Evolutionary conservation across 1,140 invertebrate species (phyloP).

Genomic region (Lepidotrigona ventralis): DNA sequence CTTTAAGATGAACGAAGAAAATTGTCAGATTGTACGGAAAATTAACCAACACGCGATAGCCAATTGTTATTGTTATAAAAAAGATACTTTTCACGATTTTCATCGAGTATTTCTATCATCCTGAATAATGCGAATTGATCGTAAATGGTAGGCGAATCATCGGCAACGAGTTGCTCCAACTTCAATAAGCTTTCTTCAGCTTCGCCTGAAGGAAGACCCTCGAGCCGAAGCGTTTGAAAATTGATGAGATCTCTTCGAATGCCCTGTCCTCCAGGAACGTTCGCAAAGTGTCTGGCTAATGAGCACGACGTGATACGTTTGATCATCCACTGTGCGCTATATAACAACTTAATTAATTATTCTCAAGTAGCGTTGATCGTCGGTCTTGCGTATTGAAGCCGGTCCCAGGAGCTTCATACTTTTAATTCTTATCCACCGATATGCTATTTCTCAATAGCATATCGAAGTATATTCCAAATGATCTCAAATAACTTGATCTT

Average conservation of each 20-base stretch:
- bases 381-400: conserved; percentile 29
- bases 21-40: neutral
- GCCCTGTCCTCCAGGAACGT: conserved; percentile 11
- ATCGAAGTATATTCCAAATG: neutral
- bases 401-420: conserved; percentile 31
- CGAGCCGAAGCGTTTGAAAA: conserved; percentile 4
- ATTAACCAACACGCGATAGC: neutral
- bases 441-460: neutral
- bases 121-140: too few relatives aligned
- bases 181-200: neutral
- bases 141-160: neutral
- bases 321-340: conserved; percentile 51
- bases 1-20: neutral
- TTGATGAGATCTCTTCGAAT: conserved; percentile 1
- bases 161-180: neutral
- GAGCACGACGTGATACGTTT: conserved; percentile 53
- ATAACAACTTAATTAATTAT: conserved; percentile 64
- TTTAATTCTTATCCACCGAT: neutral
- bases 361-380: conserved; percentile 62
- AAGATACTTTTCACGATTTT: neutral
- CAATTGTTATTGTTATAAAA: neutral
- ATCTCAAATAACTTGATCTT: too few relatives aligned
- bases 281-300: conserved; percentile 49
- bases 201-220: neutral
- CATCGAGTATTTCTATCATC: neutral